Evolutionary conservation across 2,888 invertebrate genomes (phyloP), one percentile per base, ranked within the genome.

Genomic region (Hirtodrosophila cameraria): DNA sequence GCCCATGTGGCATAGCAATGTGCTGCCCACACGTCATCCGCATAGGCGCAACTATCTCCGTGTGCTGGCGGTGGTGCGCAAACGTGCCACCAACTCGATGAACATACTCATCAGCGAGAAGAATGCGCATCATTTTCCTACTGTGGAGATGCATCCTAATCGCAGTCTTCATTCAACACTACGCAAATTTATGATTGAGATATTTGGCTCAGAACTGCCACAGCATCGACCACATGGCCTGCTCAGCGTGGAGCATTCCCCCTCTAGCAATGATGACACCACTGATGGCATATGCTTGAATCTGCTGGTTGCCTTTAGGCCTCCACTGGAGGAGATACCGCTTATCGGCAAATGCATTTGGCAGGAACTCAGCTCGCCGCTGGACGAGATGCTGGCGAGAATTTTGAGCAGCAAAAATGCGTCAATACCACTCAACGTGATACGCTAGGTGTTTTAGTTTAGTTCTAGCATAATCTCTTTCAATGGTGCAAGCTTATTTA

Each of bases 261-360:
- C 93, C 1, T 90, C 92, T 9, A 87, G 91, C 7, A 88, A 90
- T 30, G 91, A 90, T 30, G 91, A 89, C 3, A 81, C 86, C 61
- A 92, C 92, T 50, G 97, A 97, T 91, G 97, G 97, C 0, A 92
- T 95, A 57, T 97, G 97, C 81, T 91, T 97, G 13, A 95, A 96
- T 36, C 90, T 97, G 30, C 91, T 97, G 42, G 95, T 97, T 9
- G 95, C 96, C 1, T 97, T 97, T 87, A 92, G 96, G 70, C 93
- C 95, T 25, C 95, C 97, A 0, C 91, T 97, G 20, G 97, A 97
- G 91, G 96, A 97, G 88, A 96, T 97, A 0, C 94, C 95, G 7
- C 93, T 97, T 3, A 95, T 96, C 86, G 96, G 96, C 55, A 97
- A 97, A 90, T 97, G 96, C 91, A 94, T 95, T 9, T 97, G 97